A percentile compares a stretch with the other conserved stretches of the same genome.
phyloP scores from a whole-genome alignment of 30 jellyfish, hydroid and myxozoan species.

The Chrysaora quinquecirrha region DNA sequence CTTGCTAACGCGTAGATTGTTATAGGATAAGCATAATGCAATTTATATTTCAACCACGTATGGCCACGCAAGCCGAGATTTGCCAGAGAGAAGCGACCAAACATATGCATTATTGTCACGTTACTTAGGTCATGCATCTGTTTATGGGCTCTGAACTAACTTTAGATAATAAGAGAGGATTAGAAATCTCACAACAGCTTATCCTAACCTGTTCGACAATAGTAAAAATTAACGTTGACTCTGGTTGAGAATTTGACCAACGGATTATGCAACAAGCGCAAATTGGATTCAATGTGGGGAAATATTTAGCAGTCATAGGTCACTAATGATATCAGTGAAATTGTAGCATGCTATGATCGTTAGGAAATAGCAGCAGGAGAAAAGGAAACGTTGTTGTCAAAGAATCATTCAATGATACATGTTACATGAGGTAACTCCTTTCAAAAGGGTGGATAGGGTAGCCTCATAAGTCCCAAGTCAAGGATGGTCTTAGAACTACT shows the following conservation, averaged over 20 bases:
- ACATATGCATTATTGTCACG: neutral
- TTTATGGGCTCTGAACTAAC: conserved; percentile 59
- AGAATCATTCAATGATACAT: too few relatives aligned
- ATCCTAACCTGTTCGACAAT: conserved; percentile 57
- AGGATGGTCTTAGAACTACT: too few relatives aligned
- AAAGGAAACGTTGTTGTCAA: neutral
- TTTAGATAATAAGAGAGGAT: conserved; percentile 60
- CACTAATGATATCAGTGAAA: conserved; percentile 29
- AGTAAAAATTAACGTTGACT: conserved; percentile 17
- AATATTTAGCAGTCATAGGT: conserved; percentile 47
- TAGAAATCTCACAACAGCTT: conserved; percentile 47
- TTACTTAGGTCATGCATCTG: conserved; percentile 70
- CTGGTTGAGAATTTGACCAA: conserved; percentile 59
- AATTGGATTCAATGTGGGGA: conserved; percentile 39
- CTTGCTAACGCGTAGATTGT: neutral
- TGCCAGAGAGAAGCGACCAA: neutral
- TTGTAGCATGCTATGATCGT: neutral
- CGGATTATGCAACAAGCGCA: conserved; percentile 37
- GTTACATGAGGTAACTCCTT: too few relatives aligned
- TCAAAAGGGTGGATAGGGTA: too few relatives aligned
- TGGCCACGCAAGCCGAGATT: neutral
- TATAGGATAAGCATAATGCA: neutral
- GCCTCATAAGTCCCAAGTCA: too few relatives aligned
- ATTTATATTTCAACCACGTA: neutral
- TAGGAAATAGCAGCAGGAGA: neutral